Percentiles rank a stretch among this genome's conserved stretches.
These are phyloP conservation scores for Stercorarius parasiticus DNA, from an alignment of 2,113 vertebrate species.

Conservation along the genomic window DNA sequence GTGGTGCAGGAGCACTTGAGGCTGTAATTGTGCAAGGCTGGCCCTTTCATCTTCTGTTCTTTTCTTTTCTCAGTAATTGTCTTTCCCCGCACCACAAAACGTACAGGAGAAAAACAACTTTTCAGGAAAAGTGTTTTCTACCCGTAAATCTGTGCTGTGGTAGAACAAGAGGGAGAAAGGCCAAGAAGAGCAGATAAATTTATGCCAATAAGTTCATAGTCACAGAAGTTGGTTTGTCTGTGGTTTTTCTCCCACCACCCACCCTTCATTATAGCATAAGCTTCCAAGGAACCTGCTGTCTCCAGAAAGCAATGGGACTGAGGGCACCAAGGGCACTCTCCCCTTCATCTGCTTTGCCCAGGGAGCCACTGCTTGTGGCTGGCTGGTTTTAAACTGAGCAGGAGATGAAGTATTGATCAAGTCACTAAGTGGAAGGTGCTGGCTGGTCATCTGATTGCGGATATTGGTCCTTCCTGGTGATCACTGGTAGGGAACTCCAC, in stretches of 20 bases:
- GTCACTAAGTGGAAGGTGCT: background rate
- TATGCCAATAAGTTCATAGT: background rate
- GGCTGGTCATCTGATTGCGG: background rate
- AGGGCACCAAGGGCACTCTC: background rate
- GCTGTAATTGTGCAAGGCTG: background rate
- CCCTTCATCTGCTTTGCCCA: background rate
- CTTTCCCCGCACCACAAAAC: conserved; percentile 12
- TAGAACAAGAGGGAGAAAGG: background rate
- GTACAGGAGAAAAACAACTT: background rate
- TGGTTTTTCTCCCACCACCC: background rate
- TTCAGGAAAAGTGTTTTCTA: conserved; percentile 10
- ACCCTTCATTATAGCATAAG: background rate
- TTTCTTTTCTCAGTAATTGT: background rate
- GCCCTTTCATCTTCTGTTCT: conserved; percentile 46
- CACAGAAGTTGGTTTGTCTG: background rate
- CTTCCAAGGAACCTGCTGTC: background rate
- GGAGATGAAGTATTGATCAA: background rate
- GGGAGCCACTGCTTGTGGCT: background rate
- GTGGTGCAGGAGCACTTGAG: background rate
- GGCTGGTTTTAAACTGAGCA: background rate
- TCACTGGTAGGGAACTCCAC: background rate
- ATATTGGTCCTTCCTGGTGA: background rate
- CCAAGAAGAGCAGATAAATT: background rate
- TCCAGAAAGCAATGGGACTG: background rate
- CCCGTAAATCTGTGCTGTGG: background rate